Base-by-base conservation (phyloP, 2,797 vertebrate genomes). In the Centroberyx gerrardi region DNA sequence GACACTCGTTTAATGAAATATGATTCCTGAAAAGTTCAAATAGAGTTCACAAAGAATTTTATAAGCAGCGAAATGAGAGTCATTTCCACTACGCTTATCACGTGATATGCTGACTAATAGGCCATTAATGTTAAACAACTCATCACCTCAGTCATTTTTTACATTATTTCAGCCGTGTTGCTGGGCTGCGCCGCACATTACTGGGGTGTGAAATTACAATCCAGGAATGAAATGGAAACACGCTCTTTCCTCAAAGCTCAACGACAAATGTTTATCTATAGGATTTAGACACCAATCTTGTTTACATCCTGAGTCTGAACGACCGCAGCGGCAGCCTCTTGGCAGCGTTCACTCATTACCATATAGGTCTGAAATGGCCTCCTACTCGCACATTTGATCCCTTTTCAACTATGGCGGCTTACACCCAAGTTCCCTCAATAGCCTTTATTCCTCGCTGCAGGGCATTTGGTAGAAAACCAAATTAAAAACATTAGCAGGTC, bases 291-390 rank as follows among this genome's bases (percentile, higher is more conserved):
- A 58, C 68, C 29, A 51, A 2, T 75, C 29, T 74, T 12, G 46
- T 78, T 76, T 67, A 56, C 64, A 65, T 84, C 60, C 68, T 61
- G 75, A 72, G 52, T 69, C 54, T 53, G 58, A 68, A 64, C 80
- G 51, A 62, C 73, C 66, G 59, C 51, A 74, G 38, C 15, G 42
- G 33, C 70, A 73, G 66, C 73, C 53, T 69, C 60, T 78, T 92
- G 87, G 87, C 89, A 84, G 74, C 4, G 62, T 27, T 58, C 15
- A 68, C 84, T 84, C 83, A 93, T 93, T 92, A 90, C 81, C 88
- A 90, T 82, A 71, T 51, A 84, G 67, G 51, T 82, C 83, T 87
- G 55, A 87, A 86, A 78, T 80, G 64, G 85, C 68, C 74, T 56
- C 78, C 74, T 71, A 61, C 87, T 86, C 68, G 63, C 83, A 64